Evolutionary conservation across 2,797 vertebrate species (phyloP), one percentile per base, ranked within the genome.

Genomic region (Enteromius trimaculatus): DNA sequence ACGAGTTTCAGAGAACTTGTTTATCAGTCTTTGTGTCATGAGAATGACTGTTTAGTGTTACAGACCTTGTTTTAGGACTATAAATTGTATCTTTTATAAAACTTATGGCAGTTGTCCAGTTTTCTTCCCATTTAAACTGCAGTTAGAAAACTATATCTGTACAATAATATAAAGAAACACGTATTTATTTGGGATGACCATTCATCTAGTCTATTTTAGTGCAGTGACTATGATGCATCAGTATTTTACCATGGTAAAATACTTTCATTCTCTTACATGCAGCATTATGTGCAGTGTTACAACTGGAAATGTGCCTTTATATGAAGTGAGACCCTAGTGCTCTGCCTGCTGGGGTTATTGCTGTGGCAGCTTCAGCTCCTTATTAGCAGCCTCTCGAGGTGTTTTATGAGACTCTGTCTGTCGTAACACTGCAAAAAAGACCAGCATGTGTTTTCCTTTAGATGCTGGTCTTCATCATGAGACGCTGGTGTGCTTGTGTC

Each of bases 381-480:
- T 77, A 83, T 77, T 62, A 85, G 58, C 72, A 49, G 81, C 80
- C 44, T 81, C 74, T 74, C 21, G 11, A 53, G 39, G 80, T 34
- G 13, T 47, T 80, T 80, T 71, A 69, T 55, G 79, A 60, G 51
- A 47, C 10, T 8, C 5, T 31, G 76, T n/a, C 39, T n/a, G 77
- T n/a, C 6, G 19, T 78, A 31, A 44, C 14, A 60, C 60, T 65
- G 39, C 26, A 31, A 60, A 64, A 64, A 64, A 78, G 77, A 78
- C 17, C 66, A 58, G 66, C 66, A 47, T 58, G 66, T 80, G 79
- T 60, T 80, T 80, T 70, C 34, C 21, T 70, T 80, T 70, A 42
- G 66, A 42, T 58, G 23, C 51, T 58, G 51, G 34, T 71, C n/a
- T 2, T 78, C 76, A 31, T 23, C 60, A n/a, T 34, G 19, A 42